Evolutionary conservation across 2,113 vertebrate species (phyloP), one percentile per base, ranked within the genome.

Genomic region (Ploceus nigricollis): DNA sequence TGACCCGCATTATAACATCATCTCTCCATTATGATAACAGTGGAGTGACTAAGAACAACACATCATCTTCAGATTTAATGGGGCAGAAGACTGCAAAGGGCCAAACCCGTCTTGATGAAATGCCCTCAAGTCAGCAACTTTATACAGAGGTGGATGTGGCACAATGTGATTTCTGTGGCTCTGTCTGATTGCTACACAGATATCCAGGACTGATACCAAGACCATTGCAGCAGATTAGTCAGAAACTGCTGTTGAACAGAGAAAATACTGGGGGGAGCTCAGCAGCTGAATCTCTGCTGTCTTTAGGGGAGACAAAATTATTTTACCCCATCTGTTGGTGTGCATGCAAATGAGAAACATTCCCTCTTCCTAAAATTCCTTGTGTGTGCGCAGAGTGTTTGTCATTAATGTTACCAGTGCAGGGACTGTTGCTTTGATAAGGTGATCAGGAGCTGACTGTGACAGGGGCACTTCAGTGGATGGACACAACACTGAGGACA

Each of bases 21-120:
- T 44, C 72, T 92, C 79, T 90, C 92, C 76, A 57, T 96, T 94
- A 95, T 75, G 88, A 24, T 92, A 95, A 86, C 82, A 92, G 87
- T 73, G 82, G 82, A 66, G 73, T 47, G 50, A 44, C 66, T 80
- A 82, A 95, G 82, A 95, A 83, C 75, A 93, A 68, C 89, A 87
- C 87, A 72, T 78, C 91, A 95, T 96, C 94, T 97, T 94, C 85
- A 83, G 69, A 95, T 93, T 96, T 94, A 94, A 95, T 92, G 88
- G 85, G 82, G 85, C 94, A 96, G 92, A 90, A 96, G 95, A 87
- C 95, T 93, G 77, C 65, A 65, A 83, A 93, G 94, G 88, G 71
- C 90, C 92, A 93, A 95, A 86, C 51, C 61, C 11, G 2, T 92
- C 88, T 75, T 93, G 72, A 92, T 71, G 64, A 90, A 94, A 93